A percentile compares a stretch with the other conserved stretches of the same genome.
These are phyloP conservation scores for Todiramphus saurophagus DNA, from an alignment of 2,113 vertebrate genomes.

Conservation along the genomic window DNA sequence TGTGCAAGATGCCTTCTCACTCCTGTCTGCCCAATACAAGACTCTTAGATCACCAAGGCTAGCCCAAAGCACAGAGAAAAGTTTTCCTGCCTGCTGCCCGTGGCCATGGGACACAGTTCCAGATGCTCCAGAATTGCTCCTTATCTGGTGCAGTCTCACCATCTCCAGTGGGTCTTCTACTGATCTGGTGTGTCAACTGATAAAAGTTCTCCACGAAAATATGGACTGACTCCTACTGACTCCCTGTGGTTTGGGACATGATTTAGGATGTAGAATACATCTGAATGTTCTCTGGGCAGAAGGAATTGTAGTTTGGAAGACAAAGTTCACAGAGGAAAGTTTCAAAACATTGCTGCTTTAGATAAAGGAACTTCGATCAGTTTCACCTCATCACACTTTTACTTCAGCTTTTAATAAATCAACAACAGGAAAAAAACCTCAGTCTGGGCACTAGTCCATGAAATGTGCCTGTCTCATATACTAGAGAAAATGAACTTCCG, in stretches of 20 bases:
- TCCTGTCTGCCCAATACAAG: background rate
- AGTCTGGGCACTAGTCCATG: background rate
- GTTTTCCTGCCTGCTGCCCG: background rate
- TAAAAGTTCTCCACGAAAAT: background rate
- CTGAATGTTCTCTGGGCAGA: background rate
- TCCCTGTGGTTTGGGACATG: background rate
- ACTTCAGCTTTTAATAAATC: background rate
- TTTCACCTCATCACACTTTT: background rate
- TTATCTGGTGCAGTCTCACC: background rate
- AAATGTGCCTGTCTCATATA: background rate
- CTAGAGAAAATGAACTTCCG: background rate
- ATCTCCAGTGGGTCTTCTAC: background rate
- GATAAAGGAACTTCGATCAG: background rate
- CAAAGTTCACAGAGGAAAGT: background rate
- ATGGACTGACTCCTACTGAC: background rate
- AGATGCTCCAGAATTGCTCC: background rate
- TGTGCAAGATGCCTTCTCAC: background rate
- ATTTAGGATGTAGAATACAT: background rate
- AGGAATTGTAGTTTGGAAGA: background rate
- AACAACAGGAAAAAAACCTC: background rate
- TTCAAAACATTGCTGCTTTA: background rate
- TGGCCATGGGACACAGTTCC: background rate
- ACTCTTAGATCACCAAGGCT: background rate
- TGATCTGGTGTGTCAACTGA: background rate
- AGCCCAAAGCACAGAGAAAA: background rate